Evolutionary conservation across 2,888 invertebrate genomes (phyloP).

Genomic region (Platycheirus albimanus): DNA sequence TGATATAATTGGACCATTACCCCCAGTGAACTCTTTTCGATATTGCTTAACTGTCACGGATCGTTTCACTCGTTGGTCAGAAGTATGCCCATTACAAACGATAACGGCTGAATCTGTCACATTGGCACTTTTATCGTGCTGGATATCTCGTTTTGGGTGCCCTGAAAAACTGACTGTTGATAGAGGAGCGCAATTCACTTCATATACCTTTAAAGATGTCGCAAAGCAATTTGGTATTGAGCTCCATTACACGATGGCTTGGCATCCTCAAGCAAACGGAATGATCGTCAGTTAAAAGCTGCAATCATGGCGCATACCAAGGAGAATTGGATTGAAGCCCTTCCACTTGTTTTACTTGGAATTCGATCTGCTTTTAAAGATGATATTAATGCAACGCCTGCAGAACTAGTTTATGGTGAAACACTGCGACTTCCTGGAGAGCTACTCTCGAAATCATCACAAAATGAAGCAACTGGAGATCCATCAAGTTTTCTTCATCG

Average conservation of each 20-base stretch:
- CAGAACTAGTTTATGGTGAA: too few species aligned
- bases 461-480: too few species aligned
- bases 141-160: constrained; percentile 3
- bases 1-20: not conserved
- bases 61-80: not conserved
- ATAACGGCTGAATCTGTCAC: not conserved
- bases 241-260: not conserved
- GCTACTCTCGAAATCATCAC: too few species aligned
- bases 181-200: constrained; percentile 6
- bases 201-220: not conserved
- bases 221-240: constrained; percentile 3
- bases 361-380: too few species aligned
- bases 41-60: constrained; percentile 6
- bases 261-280: constrained; percentile 8
- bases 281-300: constrained; percentile 5
- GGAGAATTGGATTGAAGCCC: too few species aligned
- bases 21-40: not conserved
- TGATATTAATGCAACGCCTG: too few species aligned
- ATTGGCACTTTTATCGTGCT: not conserved
- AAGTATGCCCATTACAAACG: not conserved
- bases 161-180: not conserved
- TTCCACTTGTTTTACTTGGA: too few species aligned
- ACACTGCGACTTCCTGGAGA: too few species aligned
- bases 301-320: not conserved
- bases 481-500: too few species aligned